These are phyloP conservation scores for Chrysoperla carnea DNA, from an alignment of 1,140 invertebrate species.

Conservation along the genomic window DNA sequence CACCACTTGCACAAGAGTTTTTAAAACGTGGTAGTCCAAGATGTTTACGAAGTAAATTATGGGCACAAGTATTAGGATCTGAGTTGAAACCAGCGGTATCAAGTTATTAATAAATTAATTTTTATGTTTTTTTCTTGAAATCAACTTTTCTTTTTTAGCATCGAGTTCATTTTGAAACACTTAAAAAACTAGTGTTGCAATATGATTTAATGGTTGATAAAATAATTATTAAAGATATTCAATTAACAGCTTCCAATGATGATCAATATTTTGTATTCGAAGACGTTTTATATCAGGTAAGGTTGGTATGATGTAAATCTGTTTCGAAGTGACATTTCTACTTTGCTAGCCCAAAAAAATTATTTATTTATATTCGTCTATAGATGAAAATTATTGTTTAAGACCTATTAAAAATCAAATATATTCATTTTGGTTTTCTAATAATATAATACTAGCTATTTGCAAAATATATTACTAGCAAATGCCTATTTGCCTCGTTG, in stretches of 20 bases:
- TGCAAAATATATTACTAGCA: no score
- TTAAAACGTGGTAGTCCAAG: constrained; percentile 71
- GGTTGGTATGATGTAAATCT: no score
- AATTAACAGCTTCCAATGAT: constrained; percentile 88
- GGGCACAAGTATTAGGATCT: constrained; percentile 66
- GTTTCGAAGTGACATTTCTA: neutral
- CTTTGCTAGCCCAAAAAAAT: neutral
- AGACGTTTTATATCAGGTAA: constrained; percentile 83
- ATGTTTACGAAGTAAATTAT: constrained; percentile 54
- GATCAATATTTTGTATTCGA: constrained; percentile 98
- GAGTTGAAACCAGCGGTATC: constrained; percentile 38
- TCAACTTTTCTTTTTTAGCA: constrained; percentile 43
- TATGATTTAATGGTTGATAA: constrained; percentile 88
- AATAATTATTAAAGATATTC: constrained; percentile 89
- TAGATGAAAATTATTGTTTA: constrained; percentile 8
- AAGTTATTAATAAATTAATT: no score
- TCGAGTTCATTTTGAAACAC: constrained; percentile 57
- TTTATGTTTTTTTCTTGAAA: no score
- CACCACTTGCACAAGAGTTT: constrained; percentile 64
- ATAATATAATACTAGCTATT: no score
- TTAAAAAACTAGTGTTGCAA: constrained; percentile 68
- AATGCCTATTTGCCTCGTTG: no score
- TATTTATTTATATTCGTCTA: neutral
- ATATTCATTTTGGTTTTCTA: no score
- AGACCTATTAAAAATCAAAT: no score